Percentiles rank a stretch among this genome's conserved stretches.
These are phyloP conservation scores for Andrena cerasifolii DNA, from an alignment of 1,140 invertebrate genomes.

Conservation along the genomic window DNA sequence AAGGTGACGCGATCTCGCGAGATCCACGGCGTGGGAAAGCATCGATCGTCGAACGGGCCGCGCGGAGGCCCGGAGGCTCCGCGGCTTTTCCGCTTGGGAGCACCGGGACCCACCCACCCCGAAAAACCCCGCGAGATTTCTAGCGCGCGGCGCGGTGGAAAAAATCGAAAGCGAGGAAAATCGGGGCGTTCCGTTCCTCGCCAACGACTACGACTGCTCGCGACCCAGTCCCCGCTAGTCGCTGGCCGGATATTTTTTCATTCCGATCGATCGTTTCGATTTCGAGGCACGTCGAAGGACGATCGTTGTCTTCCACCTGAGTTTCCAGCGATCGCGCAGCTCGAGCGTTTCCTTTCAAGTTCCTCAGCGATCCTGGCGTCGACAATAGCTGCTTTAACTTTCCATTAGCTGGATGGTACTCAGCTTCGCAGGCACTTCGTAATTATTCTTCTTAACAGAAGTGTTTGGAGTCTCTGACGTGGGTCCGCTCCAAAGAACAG, in stretches of 20 bases:
- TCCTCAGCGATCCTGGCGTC: no score
- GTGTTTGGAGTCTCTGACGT: no score
- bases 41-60: no score
- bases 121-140: conserved; percentile 26
- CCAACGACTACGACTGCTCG: background rate
- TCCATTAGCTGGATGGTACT: no score
- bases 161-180: conserved; percentile 33
- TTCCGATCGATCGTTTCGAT: background rate
- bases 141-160: background rate
- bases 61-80: no score
- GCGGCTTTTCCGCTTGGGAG: background rate
- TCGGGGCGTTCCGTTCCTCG: background rate
- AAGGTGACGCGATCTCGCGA: conserved; percentile 26
- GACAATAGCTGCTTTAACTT: no score
- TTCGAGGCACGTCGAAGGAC: background rate
- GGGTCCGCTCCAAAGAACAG: no score
- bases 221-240: background rate
- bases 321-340: background rate
- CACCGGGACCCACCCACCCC: background rate
- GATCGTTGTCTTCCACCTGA: no score
- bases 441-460: no score
- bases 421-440: no score
- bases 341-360: no score
- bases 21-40: conserved; percentile 13
- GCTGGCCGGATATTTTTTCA: background rate